Percentiles rank a stretch among this genome's conserved stretches.
Evolutionary conservation across 2,113 vertebrate species (phyloP).

Genomic region (Tenrec ecaudatus): DNA sequence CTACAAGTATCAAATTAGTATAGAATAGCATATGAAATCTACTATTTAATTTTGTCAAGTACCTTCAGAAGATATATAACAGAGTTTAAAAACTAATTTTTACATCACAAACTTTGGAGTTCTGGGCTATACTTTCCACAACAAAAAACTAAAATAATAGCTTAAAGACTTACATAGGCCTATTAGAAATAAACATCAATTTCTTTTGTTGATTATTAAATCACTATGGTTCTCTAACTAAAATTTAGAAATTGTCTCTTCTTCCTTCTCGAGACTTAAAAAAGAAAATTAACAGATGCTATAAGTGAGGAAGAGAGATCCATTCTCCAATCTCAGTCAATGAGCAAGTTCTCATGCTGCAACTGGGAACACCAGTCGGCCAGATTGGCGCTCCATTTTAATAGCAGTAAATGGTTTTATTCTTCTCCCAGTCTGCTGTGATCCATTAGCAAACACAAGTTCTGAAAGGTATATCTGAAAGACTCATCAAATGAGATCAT

Average conservation of each 20-base stretch:
- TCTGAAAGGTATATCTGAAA: conserved; percentile 37
- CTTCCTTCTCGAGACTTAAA: conserved; percentile 27
- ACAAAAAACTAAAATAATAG: conserved; percentile 60
- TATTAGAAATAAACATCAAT: conserved; percentile 16
- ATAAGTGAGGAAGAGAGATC: neutral
- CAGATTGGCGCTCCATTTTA: conserved; percentile 4
- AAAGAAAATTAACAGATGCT: conserved; percentile 53
- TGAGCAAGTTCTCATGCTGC: neutral
- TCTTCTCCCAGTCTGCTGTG: conserved; percentile 33
- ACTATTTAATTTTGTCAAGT: conserved; percentile 28
- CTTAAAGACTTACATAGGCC: conserved; percentile 39
- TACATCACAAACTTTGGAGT: conserved; percentile 28
- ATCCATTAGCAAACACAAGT: conserved; percentile 54
- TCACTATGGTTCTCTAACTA: conserved; percentile 14
- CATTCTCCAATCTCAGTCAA: conserved; percentile 1
- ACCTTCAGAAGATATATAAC: conserved; percentile 23
- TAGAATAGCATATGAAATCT: neutral
- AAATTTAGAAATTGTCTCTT: conserved; percentile 37
- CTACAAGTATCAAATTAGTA: conserved; percentile 24
- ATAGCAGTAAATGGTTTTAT: neutral
- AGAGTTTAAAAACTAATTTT: conserved; percentile 41
- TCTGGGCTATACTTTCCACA: conserved; percentile 56
- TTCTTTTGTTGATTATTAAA: conserved; percentile 50
- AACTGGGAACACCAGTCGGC: conserved; percentile 8
- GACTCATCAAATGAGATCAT: conserved; percentile 44